Conservation (phyloP, 1,140 invertebrate genomes). For the Himalopsyche phryganea region DNA sequence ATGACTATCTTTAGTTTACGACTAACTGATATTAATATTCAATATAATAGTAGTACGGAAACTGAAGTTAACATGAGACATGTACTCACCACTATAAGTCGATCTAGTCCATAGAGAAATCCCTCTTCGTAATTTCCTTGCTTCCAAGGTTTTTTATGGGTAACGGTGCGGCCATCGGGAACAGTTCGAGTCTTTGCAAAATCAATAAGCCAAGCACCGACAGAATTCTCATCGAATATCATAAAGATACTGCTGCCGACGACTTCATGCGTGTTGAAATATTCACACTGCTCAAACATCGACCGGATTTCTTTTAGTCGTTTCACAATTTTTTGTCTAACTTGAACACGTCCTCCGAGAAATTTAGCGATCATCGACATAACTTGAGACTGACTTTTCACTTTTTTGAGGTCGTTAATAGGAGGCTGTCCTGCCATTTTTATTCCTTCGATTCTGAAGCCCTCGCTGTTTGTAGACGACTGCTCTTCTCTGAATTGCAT, state of each 20-base stretch:
- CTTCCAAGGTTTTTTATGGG: slow-evolving; percentile 75
- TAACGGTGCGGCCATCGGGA: slow-evolving; percentile 65
- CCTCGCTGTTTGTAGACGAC: slow-evolving; percentile 87
- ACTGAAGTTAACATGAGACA: too few relatives aligned
- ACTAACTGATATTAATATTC: too few relatives aligned
- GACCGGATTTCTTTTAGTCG: slow-evolving; percentile 74
- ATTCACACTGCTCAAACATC: slow-evolving; percentile 79
- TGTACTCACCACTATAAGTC: slow-evolving; percentile 58
- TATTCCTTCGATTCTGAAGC: slow-evolving; percentile 95
- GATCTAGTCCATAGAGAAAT: slow-evolving; percentile 85
- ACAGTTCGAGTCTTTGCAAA: slow-evolving; percentile 87
- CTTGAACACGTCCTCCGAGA: slow-evolving; percentile 62
- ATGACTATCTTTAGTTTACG: too few relatives aligned
- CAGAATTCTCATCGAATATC: slow-evolving; percentile 82
- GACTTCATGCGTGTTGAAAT: slow-evolving; percentile 89
- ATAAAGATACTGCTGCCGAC: slow-evolving; percentile 93
- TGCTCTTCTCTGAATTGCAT: slow-evolving; percentile 94
- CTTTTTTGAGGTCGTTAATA: slow-evolving; percentile 71
- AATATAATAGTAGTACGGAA: too few relatives aligned
- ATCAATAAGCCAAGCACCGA: slow-evolving; percentile 93
- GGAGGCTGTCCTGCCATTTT: slow-evolving; percentile 74
- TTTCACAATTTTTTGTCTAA: slow-evolving; percentile 66
- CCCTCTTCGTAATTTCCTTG: slow-evolving; percentile 95
- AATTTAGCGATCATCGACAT: slow-evolving; percentile 76
- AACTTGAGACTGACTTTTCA: slow-evolving; percentile 76